These are phyloP conservation scores for Agelastica alni DNA, from an alignment of 2,888 invertebrate species.

Conservation along the genomic window DNA sequence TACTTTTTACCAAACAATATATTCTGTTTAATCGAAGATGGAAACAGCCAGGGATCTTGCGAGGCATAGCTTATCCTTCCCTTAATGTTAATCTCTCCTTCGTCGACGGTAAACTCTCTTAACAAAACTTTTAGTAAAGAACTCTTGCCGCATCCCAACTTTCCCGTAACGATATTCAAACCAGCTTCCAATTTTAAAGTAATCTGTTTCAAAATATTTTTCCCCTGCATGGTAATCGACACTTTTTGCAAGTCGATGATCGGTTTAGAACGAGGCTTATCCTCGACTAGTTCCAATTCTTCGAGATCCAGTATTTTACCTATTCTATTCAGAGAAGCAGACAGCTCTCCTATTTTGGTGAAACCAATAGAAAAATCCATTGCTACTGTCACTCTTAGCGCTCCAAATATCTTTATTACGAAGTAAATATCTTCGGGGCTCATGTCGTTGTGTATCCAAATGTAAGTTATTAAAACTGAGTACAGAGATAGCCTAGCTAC, in stretches of 20 bases:
- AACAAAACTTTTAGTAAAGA: slow-evolving; percentile 55
- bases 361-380: slow-evolving; percentile 38
- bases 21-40: slow-evolving; percentile 71
- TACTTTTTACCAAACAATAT: slow-evolving; percentile 73
- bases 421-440: slow-evolving; percentile 43
- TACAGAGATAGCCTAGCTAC: slow-evolving; percentile 41
- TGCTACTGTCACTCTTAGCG: slow-evolving; percentile 35
- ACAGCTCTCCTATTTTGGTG: slow-evolving; percentile 38
- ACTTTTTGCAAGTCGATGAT: slow-evolving; percentile 39
- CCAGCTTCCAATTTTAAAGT: slow-evolving; percentile 54
- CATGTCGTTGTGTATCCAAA: slow-evolving; percentile 30
- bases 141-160: slow-evolving; percentile 69
- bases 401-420: slow-evolving; percentile 35
- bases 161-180: slow-evolving; percentile 65
- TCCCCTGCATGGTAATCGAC: slow-evolving; percentile 39
- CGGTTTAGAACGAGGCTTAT: slow-evolving; percentile 36
- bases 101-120: slow-evolving; percentile 51
- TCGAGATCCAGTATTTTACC: slow-evolving; percentile 52
- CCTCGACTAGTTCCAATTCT: slow-evolving; percentile 44
- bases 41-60: slow-evolving; percentile 67
- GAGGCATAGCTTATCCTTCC: slow-evolving; percentile 63
- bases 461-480: slow-evolving; percentile 41
- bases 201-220: slow-evolving; percentile 53
- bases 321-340: slow-evolving; percentile 38
- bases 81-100: slow-evolving; percentile 57